Evolutionary conservation across 2,797 vertebrate genomes (phyloP), one percentile per base, ranked within the genome.

Genomic region (Platyrinchus mystaceus): DNA sequence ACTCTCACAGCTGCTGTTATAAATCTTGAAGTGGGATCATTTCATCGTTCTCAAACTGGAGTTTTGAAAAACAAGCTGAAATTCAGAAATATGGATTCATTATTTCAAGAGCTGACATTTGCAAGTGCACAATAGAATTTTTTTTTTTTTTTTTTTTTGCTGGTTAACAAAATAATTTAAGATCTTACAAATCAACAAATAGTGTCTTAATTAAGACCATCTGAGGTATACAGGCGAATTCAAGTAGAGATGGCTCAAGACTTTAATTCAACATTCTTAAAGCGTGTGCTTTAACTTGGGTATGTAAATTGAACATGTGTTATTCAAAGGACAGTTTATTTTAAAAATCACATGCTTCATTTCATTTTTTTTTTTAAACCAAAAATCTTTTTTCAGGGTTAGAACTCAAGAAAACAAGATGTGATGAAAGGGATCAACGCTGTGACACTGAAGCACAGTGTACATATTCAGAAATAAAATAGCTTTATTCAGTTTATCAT

Each of bases 81-180:
- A 75, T 67, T 87, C 70, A 93, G 74, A 82, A 82, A 49, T 86
- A 27, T 43, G 74, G 41, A 16, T 59, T 66, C 46, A 20, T 67
- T 66, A 76, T 93, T 95, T 91, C 84, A 69, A 82, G 91, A 86
- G 63, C 28, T 96, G 94, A 78, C 89, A 89, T 95, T 95, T 95
- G 23, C 46, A 85, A 80, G 83, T 21, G 28, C 81, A 85, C 46
- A 94, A 85, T 83, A 89, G 64, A 68, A 91, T 84, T 52, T 11
- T 46, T 11, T 50, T 15, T 71, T 44, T 46, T 75, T 67, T 41
- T 62, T 79, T 79, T 34, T 39, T 20, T 10, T 47, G 30, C 75
- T 95, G 55, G 63, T 87, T 58, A 84, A 59, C 46, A 85, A 34
- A 84, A 80, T 68, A 90, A 59, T 75, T 86, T 75, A 76, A 56